These are phyloP conservation scores for Andrena minutula DNA, from an alignment of 2,888 invertebrate species.

Conservation along the genomic window DNA sequence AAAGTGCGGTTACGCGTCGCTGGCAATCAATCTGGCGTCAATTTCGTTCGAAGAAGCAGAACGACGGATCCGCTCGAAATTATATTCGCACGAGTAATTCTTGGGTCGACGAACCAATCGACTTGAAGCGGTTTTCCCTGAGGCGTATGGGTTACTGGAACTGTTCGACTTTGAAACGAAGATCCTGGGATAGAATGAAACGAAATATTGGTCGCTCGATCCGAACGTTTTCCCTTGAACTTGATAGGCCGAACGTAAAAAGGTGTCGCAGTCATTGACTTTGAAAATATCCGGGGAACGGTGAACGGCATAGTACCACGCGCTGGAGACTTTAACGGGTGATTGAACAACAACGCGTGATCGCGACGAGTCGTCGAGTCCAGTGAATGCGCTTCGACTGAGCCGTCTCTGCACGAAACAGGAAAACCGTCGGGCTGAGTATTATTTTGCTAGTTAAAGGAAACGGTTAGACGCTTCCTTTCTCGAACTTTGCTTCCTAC, in stretches of 20 bases:
- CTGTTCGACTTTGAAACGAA: no score
- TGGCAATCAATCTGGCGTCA: conserved; percentile 5
- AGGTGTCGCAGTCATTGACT: conserved; percentile 74
- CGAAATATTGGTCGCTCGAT: background rate
- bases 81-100: conserved; percentile 45
- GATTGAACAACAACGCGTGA: conserved; percentile 72
- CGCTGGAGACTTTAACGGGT: conserved; percentile 76
- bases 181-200: background rate
- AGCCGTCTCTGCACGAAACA: background rate
- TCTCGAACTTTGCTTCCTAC: no score
- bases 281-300: conserved; percentile 76
- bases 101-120: conserved; percentile 48
- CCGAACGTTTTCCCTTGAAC: conserved; percentile 55
- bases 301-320: conserved; percentile 71
- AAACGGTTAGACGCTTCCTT: no score
- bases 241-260: conserved; percentile 42
- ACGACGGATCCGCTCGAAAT: conserved; percentile 31
- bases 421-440: background rate
- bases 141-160: no score
- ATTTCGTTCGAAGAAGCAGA: conserved; percentile 33
- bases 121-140: background rate
- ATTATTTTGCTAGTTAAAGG: no score
- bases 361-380: conserved; percentile 11
- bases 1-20: conserved; percentile 38
- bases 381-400: no score